These are phyloP conservation scores for Prunella strophiata DNA, from an alignment of 2,797 vertebrate species.

Conservation along the genomic window DNA sequence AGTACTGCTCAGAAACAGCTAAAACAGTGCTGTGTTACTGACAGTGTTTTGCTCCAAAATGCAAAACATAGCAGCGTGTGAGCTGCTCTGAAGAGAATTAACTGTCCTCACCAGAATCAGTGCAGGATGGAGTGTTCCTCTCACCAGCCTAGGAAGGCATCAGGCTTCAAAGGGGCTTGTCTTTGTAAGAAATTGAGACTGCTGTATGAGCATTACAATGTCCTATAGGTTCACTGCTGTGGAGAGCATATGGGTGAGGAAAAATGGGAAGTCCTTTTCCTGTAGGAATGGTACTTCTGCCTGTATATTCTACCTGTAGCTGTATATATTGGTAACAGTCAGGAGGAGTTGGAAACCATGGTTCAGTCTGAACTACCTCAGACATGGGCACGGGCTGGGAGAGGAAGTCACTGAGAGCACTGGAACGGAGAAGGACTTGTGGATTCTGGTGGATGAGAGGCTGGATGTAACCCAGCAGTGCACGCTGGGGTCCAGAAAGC, in stretches of 20 bases:
- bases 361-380: background rate
- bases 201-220: background rate
- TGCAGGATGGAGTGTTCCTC: background rate
- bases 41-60: background rate
- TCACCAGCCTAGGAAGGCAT: background rate
- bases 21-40: background rate
- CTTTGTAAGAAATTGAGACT: background rate
- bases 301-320: background rate
- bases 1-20: background rate
- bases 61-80: background rate
- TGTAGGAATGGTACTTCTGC: background rate
- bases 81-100: background rate
- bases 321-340: background rate
- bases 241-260: background rate
- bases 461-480: rapidly evolving
- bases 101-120: background rate
- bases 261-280: background rate
- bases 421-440: background rate
- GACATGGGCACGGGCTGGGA: background rate
- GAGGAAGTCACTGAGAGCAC: background rate
- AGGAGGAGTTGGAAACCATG: background rate
- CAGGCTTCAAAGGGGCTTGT: background rate
- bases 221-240: background rate
- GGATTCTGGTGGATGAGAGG: background rate
- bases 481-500: background rate